phyloP scores from a whole-genome alignment of 2,888 invertebrate species.

The Eristalis tenax region DNA sequence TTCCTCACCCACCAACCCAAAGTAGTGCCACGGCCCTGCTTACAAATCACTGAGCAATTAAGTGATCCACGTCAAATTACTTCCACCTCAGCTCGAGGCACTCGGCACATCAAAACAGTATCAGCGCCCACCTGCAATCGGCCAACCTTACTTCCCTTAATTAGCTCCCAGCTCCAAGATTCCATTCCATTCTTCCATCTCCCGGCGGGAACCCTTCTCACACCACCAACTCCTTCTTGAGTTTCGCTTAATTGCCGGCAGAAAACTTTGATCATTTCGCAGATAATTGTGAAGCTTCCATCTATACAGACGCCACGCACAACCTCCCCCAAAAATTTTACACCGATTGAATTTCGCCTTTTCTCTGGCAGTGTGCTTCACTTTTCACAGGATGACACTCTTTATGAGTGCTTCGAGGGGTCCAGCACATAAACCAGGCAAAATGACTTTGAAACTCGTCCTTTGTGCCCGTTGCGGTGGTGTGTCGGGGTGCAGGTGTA shows the following conservation, averaged over 20 bases:
- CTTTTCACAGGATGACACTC: not conserved
- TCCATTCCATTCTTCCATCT: no score
- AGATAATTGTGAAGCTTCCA: not conserved
- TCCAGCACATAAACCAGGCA: not conserved
- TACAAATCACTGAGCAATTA: not conserved
- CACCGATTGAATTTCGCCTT: not conserved
- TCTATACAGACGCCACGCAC: not conserved
- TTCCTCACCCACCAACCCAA: no score
- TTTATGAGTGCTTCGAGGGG: not conserved
- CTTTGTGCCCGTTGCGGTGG: not conserved
- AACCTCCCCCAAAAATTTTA: not conserved
- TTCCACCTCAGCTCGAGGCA: not conserved
- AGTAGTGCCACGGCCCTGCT: no score
- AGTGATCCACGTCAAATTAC: not conserved
- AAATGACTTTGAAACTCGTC: not conserved
- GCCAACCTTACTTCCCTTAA: not conserved
- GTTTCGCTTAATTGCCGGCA: not conserved
- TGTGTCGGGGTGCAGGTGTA: not conserved
- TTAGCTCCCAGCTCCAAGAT: not conserved
- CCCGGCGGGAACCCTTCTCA: not conserved
- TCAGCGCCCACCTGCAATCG: not conserved
- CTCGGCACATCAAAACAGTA: not conserved
- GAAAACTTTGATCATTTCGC: slow-evolving; percentile 2
- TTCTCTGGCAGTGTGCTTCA: not conserved
- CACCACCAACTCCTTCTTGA: not conserved